Percentiles rank a stretch among this genome's conserved stretches.
These are phyloP conservation scores for Griposia aprilina DNA, from an alignment of 2,888 invertebrate genomes.

Conservation along the genomic window DNA sequence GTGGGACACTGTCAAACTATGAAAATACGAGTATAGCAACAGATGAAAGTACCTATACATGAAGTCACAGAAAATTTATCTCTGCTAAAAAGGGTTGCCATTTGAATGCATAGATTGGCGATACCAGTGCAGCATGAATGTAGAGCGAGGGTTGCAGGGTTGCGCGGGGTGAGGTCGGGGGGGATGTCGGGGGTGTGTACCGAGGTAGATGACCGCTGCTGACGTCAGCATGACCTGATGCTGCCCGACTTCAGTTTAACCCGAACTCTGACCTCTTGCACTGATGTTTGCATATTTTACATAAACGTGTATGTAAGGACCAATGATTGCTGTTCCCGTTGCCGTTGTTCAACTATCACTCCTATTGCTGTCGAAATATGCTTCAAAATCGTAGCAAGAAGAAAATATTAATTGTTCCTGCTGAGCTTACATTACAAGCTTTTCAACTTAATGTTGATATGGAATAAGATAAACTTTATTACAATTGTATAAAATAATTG, in stretches of 20 bases:
- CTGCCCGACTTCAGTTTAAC: constrained; percentile 87
- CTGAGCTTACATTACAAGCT: constrained; percentile 15
- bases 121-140: constrained; percentile 75
- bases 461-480: constrained; percentile 12
- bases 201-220: constrained; percentile 82
- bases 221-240: constrained; percentile 91
- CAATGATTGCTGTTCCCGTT: constrained; percentile 34
- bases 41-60: not conserved
- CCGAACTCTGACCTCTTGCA: constrained; percentile 85
- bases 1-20: constrained; percentile 11
- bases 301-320: constrained; percentile 48
- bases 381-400: constrained; percentile 16
- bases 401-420: constrained; percentile 5
- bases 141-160: constrained; percentile 76
- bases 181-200: constrained; percentile 75
- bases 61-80: constrained; percentile 21
- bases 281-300: constrained; percentile 70
- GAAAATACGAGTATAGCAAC: not conserved
- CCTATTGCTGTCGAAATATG: constrained; percentile 2
- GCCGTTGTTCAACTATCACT: constrained; percentile 21
- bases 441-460: constrained; percentile 31
- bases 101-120: constrained; percentile 61
- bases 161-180: constrained; percentile 61
- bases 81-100: constrained; percentile 42
- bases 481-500: not conserved